These are phyloP conservation scores for Enteromius anoplus DNA, from an alignment of 2,797 vertebrate species.

Conservation along the genomic window DNA sequence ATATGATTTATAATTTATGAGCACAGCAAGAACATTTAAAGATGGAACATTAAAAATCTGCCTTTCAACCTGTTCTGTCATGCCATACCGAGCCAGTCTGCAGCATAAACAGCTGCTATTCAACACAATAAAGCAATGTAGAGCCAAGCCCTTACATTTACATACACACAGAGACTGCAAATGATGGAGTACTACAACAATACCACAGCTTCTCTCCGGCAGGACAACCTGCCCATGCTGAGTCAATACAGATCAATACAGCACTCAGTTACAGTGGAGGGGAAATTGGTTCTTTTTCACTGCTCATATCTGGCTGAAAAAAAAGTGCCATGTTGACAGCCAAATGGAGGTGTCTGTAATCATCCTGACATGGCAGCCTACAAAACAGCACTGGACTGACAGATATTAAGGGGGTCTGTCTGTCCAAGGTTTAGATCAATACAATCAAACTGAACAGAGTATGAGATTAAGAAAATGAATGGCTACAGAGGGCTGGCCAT, in stretches of 20 bases:
- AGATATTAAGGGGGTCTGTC: constrained; percentile 63
- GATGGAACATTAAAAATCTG: not conserved
- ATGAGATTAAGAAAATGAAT: constrained; percentile 62
- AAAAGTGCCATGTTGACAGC: constrained; percentile 47
- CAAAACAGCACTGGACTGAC: constrained; percentile 56
- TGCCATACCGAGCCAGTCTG: not conserved
- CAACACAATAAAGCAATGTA: constrained; percentile 13
- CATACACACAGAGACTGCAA: constrained; percentile 33
- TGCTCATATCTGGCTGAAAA: constrained; percentile 37
- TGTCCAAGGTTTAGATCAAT: constrained; percentile 70
- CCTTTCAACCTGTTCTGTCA: not conserved
- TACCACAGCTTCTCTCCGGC: constrained; percentile 34
- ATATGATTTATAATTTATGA: too few relatives aligned
- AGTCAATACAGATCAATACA: constrained; percentile 67
- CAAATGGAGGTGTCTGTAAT: constrained; percentile 62
- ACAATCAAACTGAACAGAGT: constrained; percentile 68
- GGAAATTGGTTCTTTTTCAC: constrained; percentile 54
- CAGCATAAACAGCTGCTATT: not conserved
- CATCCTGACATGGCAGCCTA: constrained; percentile 59
- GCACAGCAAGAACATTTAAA: not conserved
- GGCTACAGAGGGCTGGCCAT: not conserved
- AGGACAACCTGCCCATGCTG: constrained; percentile 49
- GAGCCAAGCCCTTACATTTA: not conserved
- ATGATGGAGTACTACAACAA: constrained; percentile 28
- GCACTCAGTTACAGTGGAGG: constrained; percentile 52